A percentile compares a stretch with the other conserved stretches of the same genome.
Evolutionary conservation across 2,113 vertebrate genomes (phyloP).

Genomic region (Oryzias woworae): DNA sequence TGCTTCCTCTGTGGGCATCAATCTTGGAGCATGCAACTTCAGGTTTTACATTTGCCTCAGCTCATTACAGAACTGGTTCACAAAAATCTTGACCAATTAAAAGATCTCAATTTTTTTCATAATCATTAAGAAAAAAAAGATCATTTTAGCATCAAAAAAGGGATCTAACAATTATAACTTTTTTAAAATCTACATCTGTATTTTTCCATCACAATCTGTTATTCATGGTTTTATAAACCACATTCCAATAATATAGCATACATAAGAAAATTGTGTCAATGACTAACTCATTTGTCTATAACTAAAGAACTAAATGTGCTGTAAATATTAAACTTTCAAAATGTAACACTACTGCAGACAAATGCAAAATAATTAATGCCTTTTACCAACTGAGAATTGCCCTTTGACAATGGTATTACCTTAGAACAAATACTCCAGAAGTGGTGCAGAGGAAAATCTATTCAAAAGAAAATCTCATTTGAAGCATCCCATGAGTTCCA

Average conservation of each 20-base stretch:
- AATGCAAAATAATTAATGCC: slow-evolving; percentile 62
- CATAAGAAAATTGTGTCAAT: slow-evolving; percentile 6
- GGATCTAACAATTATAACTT: not conserved
- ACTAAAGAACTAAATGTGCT: slow-evolving; percentile 18
- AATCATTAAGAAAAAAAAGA: slow-evolving; percentile 8
- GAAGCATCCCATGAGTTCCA: slow-evolving; percentile 75
- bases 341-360: slow-evolving; percentile 17
- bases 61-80: slow-evolving; percentile 54
- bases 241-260: slow-evolving; percentile 15
- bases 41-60: slow-evolving; percentile 52
- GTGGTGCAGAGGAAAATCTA: slow-evolving; percentile 57
- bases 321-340: slow-evolving; percentile 21
- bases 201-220: not conserved
- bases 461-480: slow-evolving; percentile 81
- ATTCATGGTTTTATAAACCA: not conserved
- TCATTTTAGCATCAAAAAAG: not conserved
- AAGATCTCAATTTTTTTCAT: slow-evolving; percentile 13
- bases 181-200: not conserved
- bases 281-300: slow-evolving; percentile 26
- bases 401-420: slow-evolving; percentile 59
- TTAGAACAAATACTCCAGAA: slow-evolving; percentile 63
- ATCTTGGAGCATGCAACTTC: slow-evolving; percentile 60
- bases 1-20: slow-evolving; percentile 71
- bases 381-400: slow-evolving; percentile 42
- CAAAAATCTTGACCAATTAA: slow-evolving; percentile 32